Evolutionary conservation across 2,888 invertebrate genomes (phyloP).

Genomic region (Camptogramma bilineatum): DNA sequence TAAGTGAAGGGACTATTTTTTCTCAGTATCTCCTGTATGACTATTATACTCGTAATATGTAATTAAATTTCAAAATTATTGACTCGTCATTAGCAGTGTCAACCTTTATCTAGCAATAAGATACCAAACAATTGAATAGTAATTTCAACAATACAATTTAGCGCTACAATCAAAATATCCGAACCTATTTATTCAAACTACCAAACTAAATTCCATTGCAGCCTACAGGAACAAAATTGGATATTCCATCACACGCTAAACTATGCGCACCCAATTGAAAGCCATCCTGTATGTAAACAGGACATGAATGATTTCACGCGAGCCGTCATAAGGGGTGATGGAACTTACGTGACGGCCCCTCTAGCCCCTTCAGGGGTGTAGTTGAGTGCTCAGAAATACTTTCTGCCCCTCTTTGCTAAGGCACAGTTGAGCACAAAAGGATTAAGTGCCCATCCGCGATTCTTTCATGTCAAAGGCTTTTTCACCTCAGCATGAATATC

Average conservation of each 20-base stretch:
- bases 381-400: conserved; percentile 8
- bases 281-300: conserved; percentile 58
- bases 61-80: not conserved
- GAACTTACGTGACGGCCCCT: conserved; percentile 13
- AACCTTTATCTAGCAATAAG: too few relatives aligned
- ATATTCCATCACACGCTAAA: conserved; percentile 43
- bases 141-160: not conserved
- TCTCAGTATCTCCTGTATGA: too few relatives aligned
- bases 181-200: conserved; percentile 22
- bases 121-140: not conserved
- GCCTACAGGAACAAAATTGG: conserved; percentile 41
- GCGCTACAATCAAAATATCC: not conserved
- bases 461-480: not conserved
- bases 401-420: not conserved
- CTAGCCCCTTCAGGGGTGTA: conserved; percentile 5
- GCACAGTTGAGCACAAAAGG: not conserved
- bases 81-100: not conserved
- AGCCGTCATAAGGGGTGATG: conserved; percentile 43
- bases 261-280: conserved; percentile 57
- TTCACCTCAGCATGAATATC: not conserved
- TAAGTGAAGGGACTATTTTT: too few relatives aligned
- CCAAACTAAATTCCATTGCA: conserved; percentile 31
- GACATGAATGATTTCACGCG: conserved; percentile 61
- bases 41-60: not conserved
- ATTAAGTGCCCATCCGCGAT: not conserved